Evolutionary conservation across 2,888 invertebrate genomes (phyloP).

Genomic region (Clivina fossor): DNA sequence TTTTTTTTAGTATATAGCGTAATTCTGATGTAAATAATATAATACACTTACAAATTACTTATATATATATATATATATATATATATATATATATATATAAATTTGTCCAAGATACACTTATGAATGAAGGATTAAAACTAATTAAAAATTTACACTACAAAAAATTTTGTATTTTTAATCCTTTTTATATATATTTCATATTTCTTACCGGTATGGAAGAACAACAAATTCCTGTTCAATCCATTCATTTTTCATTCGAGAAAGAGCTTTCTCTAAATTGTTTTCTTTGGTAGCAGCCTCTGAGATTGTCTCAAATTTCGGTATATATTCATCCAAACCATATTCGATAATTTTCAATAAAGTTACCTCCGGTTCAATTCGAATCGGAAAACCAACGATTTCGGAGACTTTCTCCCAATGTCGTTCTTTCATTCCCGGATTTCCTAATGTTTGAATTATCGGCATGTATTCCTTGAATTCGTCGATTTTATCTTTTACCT

Average conservation of each 20-base stretch:
- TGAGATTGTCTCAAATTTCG: constrained; percentile 88
- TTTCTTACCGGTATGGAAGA: constrained; percentile 68
- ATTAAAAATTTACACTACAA: not conserved
- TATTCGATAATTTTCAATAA: constrained; percentile 87
- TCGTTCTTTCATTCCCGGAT: constrained; percentile 87
- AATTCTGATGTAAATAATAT: no score
- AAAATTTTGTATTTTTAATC: not conserved
- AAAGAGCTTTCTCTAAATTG: constrained; percentile 83
- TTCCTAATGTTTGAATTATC: constrained; percentile 89
- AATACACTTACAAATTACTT: no score
- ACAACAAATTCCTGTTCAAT: constrained; percentile 74
- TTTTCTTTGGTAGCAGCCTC: constrained; percentile 96
- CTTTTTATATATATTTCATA: not conserved
- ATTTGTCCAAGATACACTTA: no score
- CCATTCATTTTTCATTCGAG: constrained; percentile 93
- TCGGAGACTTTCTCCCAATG: constrained; percentile 96
- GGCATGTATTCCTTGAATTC: constrained; percentile 87
- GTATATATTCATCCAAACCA: constrained; percentile 82
- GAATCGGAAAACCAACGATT: constrained; percentile 90
- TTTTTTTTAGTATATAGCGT: no score
- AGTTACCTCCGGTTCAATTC: constrained; percentile 79
- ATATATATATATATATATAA: no score
- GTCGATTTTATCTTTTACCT: constrained; percentile 71
- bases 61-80: no score
- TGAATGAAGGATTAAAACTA: no score